These are phyloP conservation scores for Ifrita kowaldi DNA, from an alignment of 2,113 vertebrate genomes.

Conservation along the genomic window DNA sequence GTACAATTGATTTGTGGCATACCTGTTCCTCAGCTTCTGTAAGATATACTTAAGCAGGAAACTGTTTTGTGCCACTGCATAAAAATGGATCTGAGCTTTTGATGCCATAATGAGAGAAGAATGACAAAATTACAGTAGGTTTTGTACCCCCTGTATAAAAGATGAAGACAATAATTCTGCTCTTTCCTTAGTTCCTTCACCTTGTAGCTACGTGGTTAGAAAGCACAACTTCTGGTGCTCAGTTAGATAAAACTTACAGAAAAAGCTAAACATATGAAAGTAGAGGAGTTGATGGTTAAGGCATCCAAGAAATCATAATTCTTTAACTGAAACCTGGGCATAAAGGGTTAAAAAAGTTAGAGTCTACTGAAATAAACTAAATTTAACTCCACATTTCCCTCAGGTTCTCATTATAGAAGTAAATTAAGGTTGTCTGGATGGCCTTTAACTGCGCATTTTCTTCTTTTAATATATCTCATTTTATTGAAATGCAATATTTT, in stretches of 20 bases:
- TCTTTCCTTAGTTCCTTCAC: background rate
- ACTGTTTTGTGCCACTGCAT: background rate
- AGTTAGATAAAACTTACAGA: background rate
- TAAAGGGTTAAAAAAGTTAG: background rate
- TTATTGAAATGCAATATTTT: background rate
- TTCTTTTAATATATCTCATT: background rate
- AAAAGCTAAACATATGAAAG: background rate
- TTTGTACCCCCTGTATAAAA: background rate
- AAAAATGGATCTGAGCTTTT: constrained; percentile 6
- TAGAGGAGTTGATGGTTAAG: background rate
- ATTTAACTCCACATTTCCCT: constrained; percentile 18
- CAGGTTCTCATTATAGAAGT: constrained; percentile 23
- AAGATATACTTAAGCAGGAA: background rate
- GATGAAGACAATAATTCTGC: background rate
- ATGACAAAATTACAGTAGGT: background rate
- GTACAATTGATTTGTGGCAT: constrained; percentile 23
- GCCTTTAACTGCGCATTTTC: background rate
- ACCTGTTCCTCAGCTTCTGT: background rate
- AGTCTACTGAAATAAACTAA: background rate
- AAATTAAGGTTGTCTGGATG: background rate
- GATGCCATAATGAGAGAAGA: background rate
- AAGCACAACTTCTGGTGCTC: background rate
- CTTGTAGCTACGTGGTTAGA: background rate
- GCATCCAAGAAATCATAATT: background rate
- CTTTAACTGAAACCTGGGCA: background rate